Conservation (phyloP, 2,113 vertebrate species). For the Tiliqua scincoides region DNA sequence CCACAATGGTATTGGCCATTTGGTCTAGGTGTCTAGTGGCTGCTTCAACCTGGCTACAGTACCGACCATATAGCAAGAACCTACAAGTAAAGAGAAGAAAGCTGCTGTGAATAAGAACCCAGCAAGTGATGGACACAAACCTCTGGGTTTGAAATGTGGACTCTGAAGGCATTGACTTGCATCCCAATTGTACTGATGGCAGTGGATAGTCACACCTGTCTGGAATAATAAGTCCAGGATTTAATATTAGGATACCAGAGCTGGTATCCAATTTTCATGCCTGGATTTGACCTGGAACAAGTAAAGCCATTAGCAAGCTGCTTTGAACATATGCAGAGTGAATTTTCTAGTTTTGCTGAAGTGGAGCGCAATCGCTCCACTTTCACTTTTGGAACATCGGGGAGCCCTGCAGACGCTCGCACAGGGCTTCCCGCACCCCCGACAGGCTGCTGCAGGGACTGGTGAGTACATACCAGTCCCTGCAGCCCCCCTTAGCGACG, state of each 20-base stretch:
- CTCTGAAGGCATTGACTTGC: not conserved
- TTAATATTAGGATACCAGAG: not conserved
- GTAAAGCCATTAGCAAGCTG: not conserved
- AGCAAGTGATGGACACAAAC: not conserved
- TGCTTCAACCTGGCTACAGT: conserved; percentile 91
- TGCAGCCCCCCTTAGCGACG: too few relatives aligned
- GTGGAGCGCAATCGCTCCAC: too few relatives aligned
- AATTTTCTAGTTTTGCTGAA: too few relatives aligned
- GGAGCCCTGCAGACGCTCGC: too few relatives aligned
- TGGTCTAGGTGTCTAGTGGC: conserved; percentile 87
- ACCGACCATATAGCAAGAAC: conserved; percentile 87
- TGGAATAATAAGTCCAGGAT: not conserved
- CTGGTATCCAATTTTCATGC: not conserved
- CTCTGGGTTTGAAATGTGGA: not conserved
- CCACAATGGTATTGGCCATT: conserved; percentile 77
- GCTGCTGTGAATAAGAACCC: not conserved
- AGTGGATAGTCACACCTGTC: too few relatives aligned
- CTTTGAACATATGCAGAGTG: not conserved
- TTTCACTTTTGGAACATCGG: too few relatives aligned
- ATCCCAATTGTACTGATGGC: not conserved
- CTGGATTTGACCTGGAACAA: not conserved
- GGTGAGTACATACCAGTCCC: too few relatives aligned
- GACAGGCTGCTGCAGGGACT: too few relatives aligned
- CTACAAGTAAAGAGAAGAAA: conserved; percentile 57
- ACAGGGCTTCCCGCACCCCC: too few relatives aligned